Evolutionary conservation across 2,113 vertebrate genomes (phyloP).

Genomic region (Scomber colias): DNA sequence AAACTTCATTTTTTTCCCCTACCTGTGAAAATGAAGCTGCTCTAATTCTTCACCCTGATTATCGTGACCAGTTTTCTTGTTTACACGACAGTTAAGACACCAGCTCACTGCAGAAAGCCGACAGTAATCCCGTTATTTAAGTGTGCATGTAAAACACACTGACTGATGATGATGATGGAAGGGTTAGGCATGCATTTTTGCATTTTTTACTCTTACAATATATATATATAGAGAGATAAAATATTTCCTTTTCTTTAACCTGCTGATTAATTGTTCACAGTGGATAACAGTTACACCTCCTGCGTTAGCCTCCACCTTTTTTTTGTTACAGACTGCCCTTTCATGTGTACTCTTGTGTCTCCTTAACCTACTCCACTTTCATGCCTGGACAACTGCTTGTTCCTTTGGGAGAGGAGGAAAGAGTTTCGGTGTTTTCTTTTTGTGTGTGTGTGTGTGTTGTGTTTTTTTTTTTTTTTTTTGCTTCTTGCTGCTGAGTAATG

Average conservation of each 20-base stretch:
- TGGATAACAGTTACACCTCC: slow-evolving; percentile 11
- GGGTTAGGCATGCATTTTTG: too few species aligned
- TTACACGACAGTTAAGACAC: too few species aligned
- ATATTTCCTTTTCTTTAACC: not conserved
- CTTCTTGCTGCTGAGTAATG: slow-evolving; percentile 73
- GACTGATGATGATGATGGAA: not conserved
- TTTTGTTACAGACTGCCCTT: slow-evolving; percentile 32
- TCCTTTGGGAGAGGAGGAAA: slow-evolving; percentile 43
- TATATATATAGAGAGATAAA: not conserved
- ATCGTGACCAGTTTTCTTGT: too few species aligned
- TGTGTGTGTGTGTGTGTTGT: slow-evolving; percentile 10
- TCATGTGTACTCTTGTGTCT: slow-evolving; percentile 34
- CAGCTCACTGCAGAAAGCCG: too few species aligned
- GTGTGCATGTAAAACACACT: too few species aligned
- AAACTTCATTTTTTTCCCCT: too few species aligned
- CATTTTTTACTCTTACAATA: not conserved
- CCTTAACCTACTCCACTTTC: slow-evolving; percentile 57
- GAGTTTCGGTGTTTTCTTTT: slow-evolving; percentile 32
- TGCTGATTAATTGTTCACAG: slow-evolving; percentile 32
- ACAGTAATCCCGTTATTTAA: too few species aligned
- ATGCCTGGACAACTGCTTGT: slow-evolving; percentile 65
- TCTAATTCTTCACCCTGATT: too few species aligned
- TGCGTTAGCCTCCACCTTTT: slow-evolving; percentile 11
- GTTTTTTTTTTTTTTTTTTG: slow-evolving; percentile 36
- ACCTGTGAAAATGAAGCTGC: too few species aligned